Evolutionary conservation across 2,797 vertebrate species (phyloP).

Genomic region (Danio jaintianensis): DNA sequence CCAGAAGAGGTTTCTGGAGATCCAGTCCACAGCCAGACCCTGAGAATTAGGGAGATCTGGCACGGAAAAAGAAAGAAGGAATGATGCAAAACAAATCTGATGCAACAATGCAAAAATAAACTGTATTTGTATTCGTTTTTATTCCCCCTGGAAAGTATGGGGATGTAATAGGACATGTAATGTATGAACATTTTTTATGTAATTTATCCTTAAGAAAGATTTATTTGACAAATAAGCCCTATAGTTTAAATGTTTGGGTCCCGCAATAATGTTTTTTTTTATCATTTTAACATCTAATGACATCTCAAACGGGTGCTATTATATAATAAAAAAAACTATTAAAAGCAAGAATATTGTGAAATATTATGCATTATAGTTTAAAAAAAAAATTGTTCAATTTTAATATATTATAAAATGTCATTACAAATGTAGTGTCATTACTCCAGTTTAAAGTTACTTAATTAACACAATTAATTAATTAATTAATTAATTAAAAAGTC

Average conservation of each 20-base stretch:
- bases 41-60: conserved; percentile 94
- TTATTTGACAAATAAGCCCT: not conserved
- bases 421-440: no score
- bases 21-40: conserved; percentile 94
- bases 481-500: no score
- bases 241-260: not conserved
- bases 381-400: not conserved
- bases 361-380: no score
- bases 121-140: not conserved
- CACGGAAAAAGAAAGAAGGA: not conserved
- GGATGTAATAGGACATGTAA: not conserved
- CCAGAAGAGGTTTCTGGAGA: conserved; percentile 98
- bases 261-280: not conserved
- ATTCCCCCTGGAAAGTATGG: not conserved
- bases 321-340: no score
- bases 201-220: not conserved
- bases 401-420: no score
- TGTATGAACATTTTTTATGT: not conserved
- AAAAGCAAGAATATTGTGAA: no score
- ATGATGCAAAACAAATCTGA: not conserved
- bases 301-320: no score
- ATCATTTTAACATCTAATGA: no score
- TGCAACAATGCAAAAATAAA: not conserved
- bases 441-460: no score
- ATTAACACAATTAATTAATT: no score